Evolutionary conservation across 2,113 vertebrate species (phyloP).

Genomic region (Nothocercus nigrocapillus): DNA sequence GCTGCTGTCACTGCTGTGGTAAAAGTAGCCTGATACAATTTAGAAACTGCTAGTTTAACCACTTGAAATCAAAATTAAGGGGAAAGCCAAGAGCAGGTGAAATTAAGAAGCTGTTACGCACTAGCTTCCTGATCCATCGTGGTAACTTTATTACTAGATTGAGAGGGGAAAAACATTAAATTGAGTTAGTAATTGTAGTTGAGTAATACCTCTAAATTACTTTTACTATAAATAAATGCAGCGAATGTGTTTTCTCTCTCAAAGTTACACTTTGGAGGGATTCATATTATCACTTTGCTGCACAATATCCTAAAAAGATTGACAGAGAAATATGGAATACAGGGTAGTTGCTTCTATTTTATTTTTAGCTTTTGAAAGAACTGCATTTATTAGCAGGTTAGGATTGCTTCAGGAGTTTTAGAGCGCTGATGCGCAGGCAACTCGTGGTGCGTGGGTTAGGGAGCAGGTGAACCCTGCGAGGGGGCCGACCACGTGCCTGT

Average conservation of each 20-base stretch:
- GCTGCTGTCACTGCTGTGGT: neutral
- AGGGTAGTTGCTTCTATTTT: neutral
- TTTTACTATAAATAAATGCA: neutral
- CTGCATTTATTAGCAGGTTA: neutral
- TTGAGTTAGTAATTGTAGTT: no score
- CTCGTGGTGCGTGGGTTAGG: neutral
- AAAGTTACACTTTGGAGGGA: neutral
- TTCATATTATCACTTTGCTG: neutral
- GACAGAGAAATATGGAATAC: neutral
- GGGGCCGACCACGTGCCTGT: no score
- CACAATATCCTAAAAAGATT: neutral
- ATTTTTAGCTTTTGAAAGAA: neutral
- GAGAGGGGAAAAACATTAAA: neutral
- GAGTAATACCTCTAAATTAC: neutral
- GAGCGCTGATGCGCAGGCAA: neutral
- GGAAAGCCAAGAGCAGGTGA: neutral
- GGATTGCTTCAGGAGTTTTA: neutral
- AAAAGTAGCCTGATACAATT: neutral
- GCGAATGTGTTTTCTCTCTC: neutral
- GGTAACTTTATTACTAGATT: neutral
- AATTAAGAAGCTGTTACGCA: neutral
- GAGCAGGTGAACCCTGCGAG: neutral
- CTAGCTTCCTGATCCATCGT: neutral
- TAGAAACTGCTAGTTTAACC: neutral
- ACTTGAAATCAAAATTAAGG: neutral